phyloP scores from a whole-genome alignment of 2,888 invertebrate species.

The Cephonodes hylas region DNA sequence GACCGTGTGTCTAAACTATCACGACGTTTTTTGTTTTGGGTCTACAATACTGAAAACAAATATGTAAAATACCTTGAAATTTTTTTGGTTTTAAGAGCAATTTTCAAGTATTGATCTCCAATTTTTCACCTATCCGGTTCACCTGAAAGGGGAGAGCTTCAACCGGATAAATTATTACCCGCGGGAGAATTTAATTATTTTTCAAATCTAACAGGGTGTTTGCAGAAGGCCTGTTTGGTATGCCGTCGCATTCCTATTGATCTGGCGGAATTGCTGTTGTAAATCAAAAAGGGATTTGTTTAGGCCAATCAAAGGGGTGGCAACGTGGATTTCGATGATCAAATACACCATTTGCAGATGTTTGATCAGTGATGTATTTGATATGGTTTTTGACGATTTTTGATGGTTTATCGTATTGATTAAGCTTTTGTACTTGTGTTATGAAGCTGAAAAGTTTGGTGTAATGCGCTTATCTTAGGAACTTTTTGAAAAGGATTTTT shows the following conservation, averaged over 20 bases:
- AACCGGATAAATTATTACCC: background rate
- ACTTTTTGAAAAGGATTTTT: too few relatives aligned
- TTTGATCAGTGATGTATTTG: background rate
- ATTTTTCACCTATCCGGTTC: background rate
- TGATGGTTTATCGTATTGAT: background rate
- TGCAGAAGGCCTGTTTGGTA: background rate
- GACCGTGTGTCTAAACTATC: too few relatives aligned
- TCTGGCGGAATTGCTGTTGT: background rate
- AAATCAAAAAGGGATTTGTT: slow-evolving; percentile 4
- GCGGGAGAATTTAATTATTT: background rate
- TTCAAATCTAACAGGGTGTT: background rate
- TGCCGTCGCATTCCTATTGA: background rate
- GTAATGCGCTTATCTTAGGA: too few relatives aligned
- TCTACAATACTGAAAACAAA: background rate
- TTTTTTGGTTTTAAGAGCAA: background rate
- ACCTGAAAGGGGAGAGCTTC: background rate
- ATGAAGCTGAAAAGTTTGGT: too few relatives aligned
- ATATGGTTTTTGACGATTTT: background rate
- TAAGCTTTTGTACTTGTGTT: too few relatives aligned
- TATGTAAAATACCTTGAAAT: background rate
- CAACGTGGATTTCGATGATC: background rate
- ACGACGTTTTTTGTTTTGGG: too few relatives aligned
- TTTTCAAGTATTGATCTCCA: background rate
- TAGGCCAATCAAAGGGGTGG: background rate
- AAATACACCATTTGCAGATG: background rate